Evolutionary conservation across 2,888 invertebrate species (phyloP), one percentile per base, ranked within the genome.

Genomic region (Mimas tiliae): DNA sequence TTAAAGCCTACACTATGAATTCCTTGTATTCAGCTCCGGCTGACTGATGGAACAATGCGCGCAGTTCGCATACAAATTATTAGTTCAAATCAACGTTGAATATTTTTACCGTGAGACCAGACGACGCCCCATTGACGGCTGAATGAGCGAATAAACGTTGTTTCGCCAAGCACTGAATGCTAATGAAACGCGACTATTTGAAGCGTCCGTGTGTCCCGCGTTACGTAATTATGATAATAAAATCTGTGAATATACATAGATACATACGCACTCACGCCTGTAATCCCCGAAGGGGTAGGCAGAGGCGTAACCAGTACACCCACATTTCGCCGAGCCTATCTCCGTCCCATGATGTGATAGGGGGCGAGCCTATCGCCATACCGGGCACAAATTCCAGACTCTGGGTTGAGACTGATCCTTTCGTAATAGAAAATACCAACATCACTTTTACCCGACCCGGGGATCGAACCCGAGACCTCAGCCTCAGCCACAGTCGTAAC

Each of bases 31-130:
- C 67, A 70, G 70, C 69, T 78, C 77, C 80, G 79, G 76, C 78
- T 77, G 73, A 80, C 72, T 76, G 76, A 78, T 76, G 72, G 70
- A 50, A 48, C 53, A 67, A 55, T 68, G 33, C 62, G 51, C 63
- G 66, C 62, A 67, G 68, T 70, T 71, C 69, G 84, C 83, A 85
- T 85, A 84, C 82, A 74, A 83, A 82, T 78, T 72, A 76, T 70
- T 73, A 66, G 65, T 70, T 72, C 74, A 76, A 81, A 81, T 80
- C 77, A 74, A 78, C 75, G 76, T 70, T 68, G 70, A 74, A 73
- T 47, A 62, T 67, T 67, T 67, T 67, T 67, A 64, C 64, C 67
- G 67, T 67, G 67, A 64, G 67, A 67, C 67, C 67, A 58, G 45
- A 64, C 64, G 67, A 45, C 66, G 63, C 63, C 63, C 47, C 45